These are phyloP conservation scores for Ophion slaviceki DNA, from an alignment of 2,888 invertebrate genomes.

Conservation along the genomic window DNA sequence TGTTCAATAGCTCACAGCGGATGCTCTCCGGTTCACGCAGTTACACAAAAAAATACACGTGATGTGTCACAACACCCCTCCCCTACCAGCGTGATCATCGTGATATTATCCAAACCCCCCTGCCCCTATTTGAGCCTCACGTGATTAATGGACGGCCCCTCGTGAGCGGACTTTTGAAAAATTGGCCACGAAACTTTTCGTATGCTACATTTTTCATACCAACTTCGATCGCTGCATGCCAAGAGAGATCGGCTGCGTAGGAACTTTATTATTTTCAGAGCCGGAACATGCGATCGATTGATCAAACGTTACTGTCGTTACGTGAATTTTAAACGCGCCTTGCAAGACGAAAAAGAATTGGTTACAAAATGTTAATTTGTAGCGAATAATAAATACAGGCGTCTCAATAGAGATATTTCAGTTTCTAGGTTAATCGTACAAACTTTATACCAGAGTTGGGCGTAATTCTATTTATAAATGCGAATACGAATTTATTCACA, in stretches of 20 bases:
- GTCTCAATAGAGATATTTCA: not conserved
- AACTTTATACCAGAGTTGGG: not conserved
- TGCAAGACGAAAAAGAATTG: not conserved
- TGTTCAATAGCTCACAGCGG: too few relatives aligned
- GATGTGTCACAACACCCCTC: too few relatives aligned
- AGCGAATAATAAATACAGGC: not conserved
- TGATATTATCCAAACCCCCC: too few relatives aligned
- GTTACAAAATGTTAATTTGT: slow-evolving; percentile 5
- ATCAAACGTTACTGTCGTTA: not conserved
- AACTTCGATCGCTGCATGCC: not conserved
- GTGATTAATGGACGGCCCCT: too few relatives aligned
- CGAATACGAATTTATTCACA: too few relatives aligned
- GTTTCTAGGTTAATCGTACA: not conserved
- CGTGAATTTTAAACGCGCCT: not conserved
- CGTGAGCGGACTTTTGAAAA: too few relatives aligned
- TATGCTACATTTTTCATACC: not conserved
- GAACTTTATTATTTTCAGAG: not conserved
- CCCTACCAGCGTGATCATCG: too few relatives aligned
- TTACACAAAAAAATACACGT: too few relatives aligned
- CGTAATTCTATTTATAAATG: not conserved
- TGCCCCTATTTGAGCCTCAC: too few relatives aligned
- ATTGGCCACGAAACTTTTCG: not conserved
- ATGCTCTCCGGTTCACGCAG: too few relatives aligned
- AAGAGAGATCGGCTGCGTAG: not conserved
- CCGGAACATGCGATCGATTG: not conserved